Evolutionary conservation across 2,113 vertebrate genomes (phyloP).

Genomic region (Festucalex cinctus): DNA sequence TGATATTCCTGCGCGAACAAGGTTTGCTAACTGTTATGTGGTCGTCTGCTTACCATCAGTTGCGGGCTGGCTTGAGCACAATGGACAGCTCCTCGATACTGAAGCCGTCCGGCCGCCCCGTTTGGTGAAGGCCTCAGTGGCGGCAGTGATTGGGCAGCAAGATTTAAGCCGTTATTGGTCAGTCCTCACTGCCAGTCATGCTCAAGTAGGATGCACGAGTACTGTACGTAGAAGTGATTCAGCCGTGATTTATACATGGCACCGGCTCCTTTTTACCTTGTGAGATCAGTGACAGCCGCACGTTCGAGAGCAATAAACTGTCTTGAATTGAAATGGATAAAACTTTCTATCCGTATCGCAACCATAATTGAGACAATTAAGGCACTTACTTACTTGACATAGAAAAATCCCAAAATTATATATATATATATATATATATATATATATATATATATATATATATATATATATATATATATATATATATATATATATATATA

Average conservation of each 20-base stretch:
- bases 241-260: not conserved
- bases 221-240: not conserved
- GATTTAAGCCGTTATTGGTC: conserved; percentile 34
- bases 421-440: no score
- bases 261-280: not conserved
- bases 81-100: conserved; percentile 62
- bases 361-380: no score
- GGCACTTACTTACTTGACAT: no score
- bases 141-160: conserved; percentile 24
- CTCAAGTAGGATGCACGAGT: not conserved
- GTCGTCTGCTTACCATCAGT: conserved; percentile 31
- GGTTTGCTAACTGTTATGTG: not conserved
- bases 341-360: no score
- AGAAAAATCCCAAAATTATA: no score
- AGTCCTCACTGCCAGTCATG: not conserved
- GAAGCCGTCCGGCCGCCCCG: conserved; percentile 31
- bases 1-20: not conserved
- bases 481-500: no score
- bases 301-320: no score
- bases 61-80: conserved; percentile 11
- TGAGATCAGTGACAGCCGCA: not conserved
- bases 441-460: no score
- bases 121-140: not conserved
- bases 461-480: no score
- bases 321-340: no score